A percentile compares a stretch with the other conserved stretches of the same genome.
Evolutionary conservation across 2,113 vertebrate species (phyloP).

Genomic region (Dascyllus trimaculatus): DNA sequence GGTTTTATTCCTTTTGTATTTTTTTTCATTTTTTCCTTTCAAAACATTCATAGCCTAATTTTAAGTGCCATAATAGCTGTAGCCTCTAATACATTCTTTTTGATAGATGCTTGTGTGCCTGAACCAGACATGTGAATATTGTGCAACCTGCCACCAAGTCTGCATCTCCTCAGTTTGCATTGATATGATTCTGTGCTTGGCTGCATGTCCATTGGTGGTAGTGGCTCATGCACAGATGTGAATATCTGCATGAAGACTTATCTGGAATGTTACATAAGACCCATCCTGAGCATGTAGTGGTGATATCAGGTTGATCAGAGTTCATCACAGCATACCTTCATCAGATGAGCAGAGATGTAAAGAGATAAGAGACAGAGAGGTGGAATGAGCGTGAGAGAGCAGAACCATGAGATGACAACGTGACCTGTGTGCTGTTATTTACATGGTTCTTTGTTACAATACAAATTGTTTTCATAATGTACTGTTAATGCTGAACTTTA

Average conservation of each 20-base stretch:
- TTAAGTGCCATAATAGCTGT: too few relatives aligned
- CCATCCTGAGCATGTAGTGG: background rate
- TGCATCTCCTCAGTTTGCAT: background rate
- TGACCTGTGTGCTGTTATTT: too few relatives aligned
- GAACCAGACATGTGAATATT: background rate
- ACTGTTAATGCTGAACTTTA: too few relatives aligned
- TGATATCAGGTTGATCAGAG: background rate
- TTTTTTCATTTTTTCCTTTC: too few relatives aligned
- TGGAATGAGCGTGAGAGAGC: background rate
- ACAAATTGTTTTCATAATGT: too few relatives aligned
- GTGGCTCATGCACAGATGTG: background rate
- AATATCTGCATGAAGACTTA: background rate
- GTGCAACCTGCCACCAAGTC: background rate
- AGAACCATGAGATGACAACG: too few relatives aligned
- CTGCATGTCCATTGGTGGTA: background rate
- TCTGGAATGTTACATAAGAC: background rate
- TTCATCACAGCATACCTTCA: background rate
- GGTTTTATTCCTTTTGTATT: too few relatives aligned
- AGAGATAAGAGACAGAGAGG: background rate
- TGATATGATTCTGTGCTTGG: background rate
- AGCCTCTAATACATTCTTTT: background rate
- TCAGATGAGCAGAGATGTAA: background rate
- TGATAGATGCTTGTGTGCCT: background rate
- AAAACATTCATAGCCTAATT: too few relatives aligned
- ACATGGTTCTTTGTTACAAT: too few relatives aligned